These are phyloP conservation scores for Cherax destructor DNA, from an alignment of 1,140 invertebrate genomes.

Conservation along the genomic window DNA sequence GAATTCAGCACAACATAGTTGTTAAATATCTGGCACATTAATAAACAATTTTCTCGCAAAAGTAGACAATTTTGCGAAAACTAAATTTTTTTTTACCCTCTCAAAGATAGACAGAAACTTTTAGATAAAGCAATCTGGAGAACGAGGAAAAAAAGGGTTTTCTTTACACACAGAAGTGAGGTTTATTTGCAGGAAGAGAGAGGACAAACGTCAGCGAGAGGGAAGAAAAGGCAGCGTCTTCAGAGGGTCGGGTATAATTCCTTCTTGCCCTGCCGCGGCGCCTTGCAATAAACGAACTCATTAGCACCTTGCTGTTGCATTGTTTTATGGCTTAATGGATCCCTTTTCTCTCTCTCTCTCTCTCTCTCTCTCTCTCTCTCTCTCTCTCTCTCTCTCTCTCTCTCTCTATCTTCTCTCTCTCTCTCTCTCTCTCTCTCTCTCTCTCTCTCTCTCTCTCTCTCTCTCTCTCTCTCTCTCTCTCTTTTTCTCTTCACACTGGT, in stretches of 20 bases:
- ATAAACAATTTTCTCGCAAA: too few species aligned
- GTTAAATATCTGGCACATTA: too few species aligned
- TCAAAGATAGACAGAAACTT: too few species aligned
- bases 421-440: not conserved
- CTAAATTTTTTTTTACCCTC: too few species aligned
- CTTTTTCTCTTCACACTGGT: too few species aligned
- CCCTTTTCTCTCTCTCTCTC: not conserved
- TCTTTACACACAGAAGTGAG: too few species aligned
- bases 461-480: not conserved
- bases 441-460: not conserved
- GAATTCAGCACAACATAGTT: too few species aligned
- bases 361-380: not conserved
- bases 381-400: slow-evolving; percentile 18
- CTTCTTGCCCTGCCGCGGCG: not conserved
- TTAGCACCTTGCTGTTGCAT: slow-evolving; percentile 10
- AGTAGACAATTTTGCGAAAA: too few species aligned
- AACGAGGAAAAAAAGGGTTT: not conserved
- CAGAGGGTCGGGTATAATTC: not conserved
- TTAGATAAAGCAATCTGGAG: not conserved
- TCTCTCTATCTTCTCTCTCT: not conserved
- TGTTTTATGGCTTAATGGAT: slow-evolving; percentile 22
- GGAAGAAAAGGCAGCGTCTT: not conserved
- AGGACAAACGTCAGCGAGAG: not conserved
- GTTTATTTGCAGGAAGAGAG: too few species aligned
- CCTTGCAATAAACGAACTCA: slow-evolving; percentile 34